Conservation (phyloP, 2,113 vertebrate species). For the Talpa occidentalis region DNA sequence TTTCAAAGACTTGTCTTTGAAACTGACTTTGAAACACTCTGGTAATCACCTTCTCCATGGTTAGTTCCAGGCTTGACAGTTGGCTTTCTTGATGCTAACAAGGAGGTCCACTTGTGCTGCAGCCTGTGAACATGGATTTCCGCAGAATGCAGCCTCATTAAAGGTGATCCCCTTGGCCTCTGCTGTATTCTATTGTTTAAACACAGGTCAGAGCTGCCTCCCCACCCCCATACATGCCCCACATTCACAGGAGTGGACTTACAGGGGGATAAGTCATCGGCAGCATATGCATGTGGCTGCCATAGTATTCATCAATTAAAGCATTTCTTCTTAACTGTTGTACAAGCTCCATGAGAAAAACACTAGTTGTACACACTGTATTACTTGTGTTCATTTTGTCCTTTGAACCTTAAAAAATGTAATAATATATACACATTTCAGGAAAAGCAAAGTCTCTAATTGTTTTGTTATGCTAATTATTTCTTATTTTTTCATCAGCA, state of each 20-base stretch:
- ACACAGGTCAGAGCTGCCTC: not conserved
- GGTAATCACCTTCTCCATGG: not conserved
- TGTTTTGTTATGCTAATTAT: not conserved
- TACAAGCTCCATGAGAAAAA: not conserved
- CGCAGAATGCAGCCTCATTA: not conserved
- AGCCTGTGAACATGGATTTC: not conserved
- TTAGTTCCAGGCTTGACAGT: fast-evolving
- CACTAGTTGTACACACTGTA: not conserved
- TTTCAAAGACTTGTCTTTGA: no score
- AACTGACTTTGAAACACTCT: no score
- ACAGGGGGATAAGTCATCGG: not conserved
- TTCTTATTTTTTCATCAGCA: not conserved
- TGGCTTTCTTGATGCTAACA: not conserved
- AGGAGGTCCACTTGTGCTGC: not conserved
- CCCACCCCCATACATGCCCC: fast-evolving
- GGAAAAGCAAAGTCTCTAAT: not conserved
- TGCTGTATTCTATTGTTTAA: not conserved
- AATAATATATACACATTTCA: not conserved
- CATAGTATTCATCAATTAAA: not conserved
- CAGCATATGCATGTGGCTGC: not conserved
- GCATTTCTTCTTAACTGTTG: not conserved
- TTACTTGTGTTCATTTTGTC: not conserved
- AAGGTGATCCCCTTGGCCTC: not conserved
- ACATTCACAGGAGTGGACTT: not conserved
- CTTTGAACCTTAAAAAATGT: not conserved